Percentiles rank a stretch among this genome's conserved stretches.
Evolutionary conservation across 1,140 invertebrate genomes (phyloP).

Genomic region (Drosophila lacteicornis): DNA sequence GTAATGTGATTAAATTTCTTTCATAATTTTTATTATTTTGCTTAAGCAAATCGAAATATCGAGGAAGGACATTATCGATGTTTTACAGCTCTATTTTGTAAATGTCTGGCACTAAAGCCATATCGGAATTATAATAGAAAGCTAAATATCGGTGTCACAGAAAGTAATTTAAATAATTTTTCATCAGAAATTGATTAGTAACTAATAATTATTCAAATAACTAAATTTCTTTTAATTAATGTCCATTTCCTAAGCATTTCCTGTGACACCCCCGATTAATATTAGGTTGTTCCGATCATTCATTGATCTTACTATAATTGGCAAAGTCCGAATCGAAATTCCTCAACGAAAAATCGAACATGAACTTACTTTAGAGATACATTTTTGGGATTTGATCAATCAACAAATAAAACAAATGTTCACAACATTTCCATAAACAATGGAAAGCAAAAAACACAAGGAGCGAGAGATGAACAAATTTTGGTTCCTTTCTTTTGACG

Average conservation of each 20-base stretch:
- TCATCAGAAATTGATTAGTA: neutral
- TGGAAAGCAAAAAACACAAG: conserved; percentile 18
- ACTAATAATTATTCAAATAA: neutral
- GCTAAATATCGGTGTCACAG: neutral
- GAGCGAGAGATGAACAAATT: conserved; percentile 6
- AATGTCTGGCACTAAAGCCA: neutral
- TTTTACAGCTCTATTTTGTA: neutral
- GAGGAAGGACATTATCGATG: no score
- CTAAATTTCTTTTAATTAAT: no score
- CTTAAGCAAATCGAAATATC: no score
- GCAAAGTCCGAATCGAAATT: conserved; percentile 34
- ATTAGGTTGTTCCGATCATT: conserved; percentile 9
- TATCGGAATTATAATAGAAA: neutral
- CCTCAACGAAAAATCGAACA: conserved; percentile 60
- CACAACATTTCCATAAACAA: conserved; percentile 25
- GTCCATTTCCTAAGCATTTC: neutral
- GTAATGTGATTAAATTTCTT: no score
- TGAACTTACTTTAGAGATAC: conserved; percentile 28
- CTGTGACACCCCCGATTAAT: conserved; percentile 1
- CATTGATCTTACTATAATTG: conserved; percentile 24
- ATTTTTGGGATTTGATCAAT: conserved; percentile 39
- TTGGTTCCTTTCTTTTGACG: conserved; percentile 50
- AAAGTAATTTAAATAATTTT: neutral
- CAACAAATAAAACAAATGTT: conserved; percentile 33
- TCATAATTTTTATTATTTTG: no score